Conservation (phyloP, 2,797 vertebrate genomes). For the Sebastiscus albofasciatus region DNA sequence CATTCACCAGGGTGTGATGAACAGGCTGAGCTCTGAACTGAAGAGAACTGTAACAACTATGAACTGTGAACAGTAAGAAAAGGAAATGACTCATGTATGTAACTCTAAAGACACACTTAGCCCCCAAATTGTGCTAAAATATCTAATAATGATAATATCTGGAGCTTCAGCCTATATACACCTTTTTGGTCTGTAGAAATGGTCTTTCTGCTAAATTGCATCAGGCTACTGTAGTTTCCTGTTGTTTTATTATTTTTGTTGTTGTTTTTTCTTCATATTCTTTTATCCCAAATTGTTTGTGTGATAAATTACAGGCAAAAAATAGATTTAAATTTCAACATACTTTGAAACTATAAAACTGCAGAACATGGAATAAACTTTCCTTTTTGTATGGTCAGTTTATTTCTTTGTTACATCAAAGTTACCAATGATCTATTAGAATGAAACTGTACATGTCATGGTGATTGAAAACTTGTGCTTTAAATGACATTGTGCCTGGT, state of each 20-base stretch:
- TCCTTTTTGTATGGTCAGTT: not conserved
- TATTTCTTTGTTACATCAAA: not conserved
- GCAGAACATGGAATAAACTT: not conserved
- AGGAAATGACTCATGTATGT: slow-evolving; percentile 27
- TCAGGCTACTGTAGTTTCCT: not conserved
- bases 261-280: not conserved
- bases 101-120: not conserved
- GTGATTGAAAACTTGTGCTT: not conserved
- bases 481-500: not conserved
- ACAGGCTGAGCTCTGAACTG: slow-evolving; percentile 12
- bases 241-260: not conserved
- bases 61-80: not conserved
- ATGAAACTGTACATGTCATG: not conserved
- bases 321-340: not conserved
- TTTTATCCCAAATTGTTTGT: not conserved
- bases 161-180: not conserved
- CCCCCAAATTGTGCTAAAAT: not conserved
- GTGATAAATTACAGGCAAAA: not conserved
- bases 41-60: not conserved
- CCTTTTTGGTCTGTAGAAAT: not conserved
- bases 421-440: not conserved
- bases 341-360: not conserved
- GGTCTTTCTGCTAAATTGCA: not conserved
- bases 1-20: slow-evolving; percentile 9
- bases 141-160: not conserved